Evolutionary conservation across 2,888 invertebrate species (phyloP), one percentile per base, ranked within the genome.

Genomic region (Sesamia inferens): DNA sequence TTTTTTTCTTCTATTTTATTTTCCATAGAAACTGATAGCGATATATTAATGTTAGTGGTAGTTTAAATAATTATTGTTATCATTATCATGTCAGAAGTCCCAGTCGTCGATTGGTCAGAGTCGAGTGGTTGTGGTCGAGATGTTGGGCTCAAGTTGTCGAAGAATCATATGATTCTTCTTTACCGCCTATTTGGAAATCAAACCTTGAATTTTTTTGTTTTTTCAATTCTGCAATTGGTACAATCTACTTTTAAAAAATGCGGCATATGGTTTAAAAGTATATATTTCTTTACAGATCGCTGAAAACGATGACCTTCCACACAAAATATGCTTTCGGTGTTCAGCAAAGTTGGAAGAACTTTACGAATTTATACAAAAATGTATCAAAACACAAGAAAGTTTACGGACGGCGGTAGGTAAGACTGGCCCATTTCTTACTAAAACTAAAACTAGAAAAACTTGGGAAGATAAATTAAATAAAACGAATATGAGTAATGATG

Each of bases 291-390:
- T 94, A 57, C 91, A 96, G 96, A 89, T 96, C 79, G 89, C 92
- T 42, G 96, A 96, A 88, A 93, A 94, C 89, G 96, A 96, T 89
- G 94, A 95, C 57, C 88, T 96, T 4, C 96, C 96, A n/a, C 95
- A 96, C 82, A 96, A 95, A 91, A 95, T 96, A 73, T 96, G 96
- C 85, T 96, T 95, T 81, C 90, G 96, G 22, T 96, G 96, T 80
- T 96, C 96, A 71, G 96, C 96, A 19, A 96, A 96, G 84, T 90
- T 96, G 44, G 95, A 96, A 84, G 96, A 96, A 81, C 89, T 96
- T 7, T 87, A 94, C 88, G 96, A 96, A 84, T 96, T 96, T 88
- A 90, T 95, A 63, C 92, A 96, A 62, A 96, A 92, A 87, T 96
- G 96, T 91, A 88, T 94, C 59, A 93, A 90, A 83, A 94, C 95